These are phyloP conservation scores for Chionodraco myersi DNA, from an alignment of 2,113 vertebrate species.

Conservation along the genomic window DNA sequence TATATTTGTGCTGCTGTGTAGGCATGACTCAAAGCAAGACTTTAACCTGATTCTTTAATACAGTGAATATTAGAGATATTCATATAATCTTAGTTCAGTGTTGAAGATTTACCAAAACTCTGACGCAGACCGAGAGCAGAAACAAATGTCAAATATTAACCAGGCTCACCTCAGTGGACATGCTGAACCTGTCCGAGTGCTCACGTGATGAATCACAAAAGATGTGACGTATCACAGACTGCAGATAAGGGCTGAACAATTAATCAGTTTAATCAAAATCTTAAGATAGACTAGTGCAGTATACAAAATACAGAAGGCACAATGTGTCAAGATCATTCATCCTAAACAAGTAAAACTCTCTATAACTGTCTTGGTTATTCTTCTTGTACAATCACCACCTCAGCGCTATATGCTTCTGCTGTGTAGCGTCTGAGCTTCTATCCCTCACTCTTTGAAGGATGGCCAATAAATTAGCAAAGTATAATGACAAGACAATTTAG, in stretches of 20 bases:
- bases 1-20: background rate
- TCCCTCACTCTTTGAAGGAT: too few relatives aligned
- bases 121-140: background rate
- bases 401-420: too few relatives aligned
- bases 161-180: background rate
- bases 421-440: too few relatives aligned
- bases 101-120: background rate
- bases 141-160: constrained; percentile 5
- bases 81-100: background rate
- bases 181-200: background rate
- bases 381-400: too few relatives aligned
- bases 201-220: background rate
- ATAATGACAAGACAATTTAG: background rate
- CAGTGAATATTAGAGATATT: background rate
- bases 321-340: too few relatives aligned
- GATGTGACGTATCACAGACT: background rate
- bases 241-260: background rate
- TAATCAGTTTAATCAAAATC: too few relatives aligned
- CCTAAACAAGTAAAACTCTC: too few relatives aligned
- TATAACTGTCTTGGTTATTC: too few relatives aligned
- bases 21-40: background rate
- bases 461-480: too few relatives aligned
- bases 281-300: background rate
- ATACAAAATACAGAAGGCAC: too few relatives aligned
- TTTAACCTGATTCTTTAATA: background rate